Conservation (phyloP, 2,113 vertebrate genomes). For the Cettia cetti region DNA sequence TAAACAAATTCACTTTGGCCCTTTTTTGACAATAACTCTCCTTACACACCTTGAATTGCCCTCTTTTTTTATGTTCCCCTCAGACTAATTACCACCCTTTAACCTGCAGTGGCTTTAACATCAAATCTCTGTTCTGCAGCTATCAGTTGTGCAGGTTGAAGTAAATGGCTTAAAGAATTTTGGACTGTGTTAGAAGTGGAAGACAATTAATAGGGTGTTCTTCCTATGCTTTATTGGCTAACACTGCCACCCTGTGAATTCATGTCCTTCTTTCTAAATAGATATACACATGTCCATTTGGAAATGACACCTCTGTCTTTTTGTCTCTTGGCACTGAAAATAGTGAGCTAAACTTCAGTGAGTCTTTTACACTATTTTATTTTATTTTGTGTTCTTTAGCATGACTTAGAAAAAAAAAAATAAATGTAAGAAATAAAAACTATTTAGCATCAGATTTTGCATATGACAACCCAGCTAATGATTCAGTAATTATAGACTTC, state of each 20-base stretch:
- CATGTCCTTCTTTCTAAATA: neutral
- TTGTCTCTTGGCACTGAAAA: neutral
- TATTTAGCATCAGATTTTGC: neutral
- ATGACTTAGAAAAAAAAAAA: neutral
- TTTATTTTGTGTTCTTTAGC: neutral
- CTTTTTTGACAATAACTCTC: neutral
- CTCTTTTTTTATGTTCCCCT: neutral
- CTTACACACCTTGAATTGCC: neutral
- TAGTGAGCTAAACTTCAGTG: neutral
- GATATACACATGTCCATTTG: neutral
- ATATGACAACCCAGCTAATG: constrained; percentile 23
- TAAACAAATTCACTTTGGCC: neutral
- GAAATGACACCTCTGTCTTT: neutral
- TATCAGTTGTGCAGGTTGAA: neutral
- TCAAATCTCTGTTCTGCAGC: neutral
- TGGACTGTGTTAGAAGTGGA: neutral
- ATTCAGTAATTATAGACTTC: constrained; percentile 29
- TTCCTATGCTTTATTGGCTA: neutral
- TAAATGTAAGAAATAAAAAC: neutral
- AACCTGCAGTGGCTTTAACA: neutral
- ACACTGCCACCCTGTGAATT: neutral
- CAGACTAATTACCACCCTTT: constrained; percentile 13
- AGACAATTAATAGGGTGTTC: neutral
- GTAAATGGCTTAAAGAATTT: neutral
- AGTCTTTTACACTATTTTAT: neutral